Evolutionary conservation across 1,140 invertebrate genomes (phyloP).

Genomic region (Cotesia vestalis): DNA sequence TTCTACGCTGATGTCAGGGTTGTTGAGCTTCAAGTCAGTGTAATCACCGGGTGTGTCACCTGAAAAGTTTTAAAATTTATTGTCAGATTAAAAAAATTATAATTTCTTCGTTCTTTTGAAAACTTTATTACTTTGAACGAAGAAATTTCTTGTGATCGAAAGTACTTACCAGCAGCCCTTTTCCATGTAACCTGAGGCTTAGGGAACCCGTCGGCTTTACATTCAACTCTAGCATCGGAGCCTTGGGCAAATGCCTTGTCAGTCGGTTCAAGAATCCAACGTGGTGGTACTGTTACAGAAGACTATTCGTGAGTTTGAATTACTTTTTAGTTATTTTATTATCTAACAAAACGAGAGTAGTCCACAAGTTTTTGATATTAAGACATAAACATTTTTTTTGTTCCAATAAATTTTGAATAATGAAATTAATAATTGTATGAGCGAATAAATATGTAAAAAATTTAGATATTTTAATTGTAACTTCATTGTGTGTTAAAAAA

Average conservation of each 20-base stretch:
- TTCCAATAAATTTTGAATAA: background rate
- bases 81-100: background rate
- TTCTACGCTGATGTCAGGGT: slow-evolving; percentile 88
- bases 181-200: slow-evolving; percentile 94
- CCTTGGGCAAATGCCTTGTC: slow-evolving; percentile 95
- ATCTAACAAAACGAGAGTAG: slow-evolving; percentile 42
- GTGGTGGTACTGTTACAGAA: slow-evolving; percentile 83
- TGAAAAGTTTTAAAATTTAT: slow-evolving; percentile 56
- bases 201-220: slow-evolving; percentile 95
- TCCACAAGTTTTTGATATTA: slow-evolving; percentile 30
- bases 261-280: slow-evolving; percentile 95
- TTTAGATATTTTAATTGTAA: slow-evolving; percentile 4
- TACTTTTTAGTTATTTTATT: slow-evolving; percentile 21
- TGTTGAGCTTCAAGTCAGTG: slow-evolving; percentile 88
- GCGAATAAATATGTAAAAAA: too few species aligned
- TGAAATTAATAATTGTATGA: background rate
- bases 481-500: slow-evolving; percentile 13
- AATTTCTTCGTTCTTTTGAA: background rate
- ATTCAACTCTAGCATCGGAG: slow-evolving; percentile 91
- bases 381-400: background rate
- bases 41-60: slow-evolving; percentile 91
- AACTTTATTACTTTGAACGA: slow-evolving; percentile 13
- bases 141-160: slow-evolving; percentile 16
- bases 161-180: slow-evolving; percentile 83
- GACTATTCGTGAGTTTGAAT: slow-evolving; percentile 39